Percentiles rank a stretch among this genome's conserved stretches.
phyloP scores from a whole-genome alignment of 2,113 vertebrate species.

The Grammomys dolichurus region DNA sequence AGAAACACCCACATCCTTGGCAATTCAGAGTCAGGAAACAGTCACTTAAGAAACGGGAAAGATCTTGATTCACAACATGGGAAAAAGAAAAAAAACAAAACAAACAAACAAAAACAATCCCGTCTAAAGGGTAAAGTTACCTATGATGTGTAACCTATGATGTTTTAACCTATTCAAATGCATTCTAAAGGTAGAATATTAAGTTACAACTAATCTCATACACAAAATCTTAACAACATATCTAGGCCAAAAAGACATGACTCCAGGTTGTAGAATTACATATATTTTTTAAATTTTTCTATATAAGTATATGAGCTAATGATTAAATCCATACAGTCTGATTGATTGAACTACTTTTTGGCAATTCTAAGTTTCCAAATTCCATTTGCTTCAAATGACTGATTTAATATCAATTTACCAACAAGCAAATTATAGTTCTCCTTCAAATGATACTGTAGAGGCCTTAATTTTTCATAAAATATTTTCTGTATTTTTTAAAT shows the following conservation, averaged over 20 bases:
- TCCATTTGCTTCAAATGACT: slow-evolving; percentile 36
- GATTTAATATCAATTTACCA: slow-evolving; percentile 10
- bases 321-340: slow-evolving; percentile 5
- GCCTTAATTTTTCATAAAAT: slow-evolving; percentile 45
- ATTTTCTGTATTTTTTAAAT: background rate
- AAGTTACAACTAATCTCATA: slow-evolving; percentile 39
- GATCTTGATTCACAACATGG: background rate
- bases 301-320: background rate
- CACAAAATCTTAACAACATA: background rate
- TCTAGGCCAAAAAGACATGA: background rate
- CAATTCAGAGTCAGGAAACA: slow-evolving; percentile 34
- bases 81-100: slow-evolving; percentile 37
- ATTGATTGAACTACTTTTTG: background rate
- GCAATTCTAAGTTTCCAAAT: slow-evolving; percentile 35
- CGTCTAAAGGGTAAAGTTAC: background rate
- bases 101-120: slow-evolving; percentile 25
- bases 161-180: background rate
- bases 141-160: no score
- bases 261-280: background rate
- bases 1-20: background rate
- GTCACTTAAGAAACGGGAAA: background rate
- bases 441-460: slow-evolving; percentile 12
- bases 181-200: slow-evolving; percentile 29
- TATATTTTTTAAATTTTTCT: background rate
- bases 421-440: background rate